These are phyloP conservation scores for Drosophila ficusphila DNA, from an alignment of 1,140 invertebrate species.

Conservation along the genomic window DNA sequence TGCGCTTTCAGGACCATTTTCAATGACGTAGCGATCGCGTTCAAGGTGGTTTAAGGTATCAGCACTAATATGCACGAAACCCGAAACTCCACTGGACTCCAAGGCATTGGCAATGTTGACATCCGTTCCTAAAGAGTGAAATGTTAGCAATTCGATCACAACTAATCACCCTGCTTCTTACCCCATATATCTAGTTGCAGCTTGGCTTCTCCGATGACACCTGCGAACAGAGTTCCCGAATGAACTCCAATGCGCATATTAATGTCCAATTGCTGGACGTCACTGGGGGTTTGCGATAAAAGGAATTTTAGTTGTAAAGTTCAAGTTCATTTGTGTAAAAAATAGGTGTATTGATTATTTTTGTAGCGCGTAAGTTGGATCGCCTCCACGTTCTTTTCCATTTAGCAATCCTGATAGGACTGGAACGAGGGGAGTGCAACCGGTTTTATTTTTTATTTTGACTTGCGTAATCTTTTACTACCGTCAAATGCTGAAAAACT, in stretches of 20 bases:
- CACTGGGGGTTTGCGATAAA: conserved; percentile 83
- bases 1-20: conserved; percentile 87
- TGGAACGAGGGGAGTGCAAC: no score
- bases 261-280: conserved; percentile 90
- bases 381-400: no score
- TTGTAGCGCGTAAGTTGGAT: no score
- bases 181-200: conserved; percentile 99
- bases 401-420: no score
- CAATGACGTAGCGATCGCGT: conserved; percentile 83
- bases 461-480: no score
- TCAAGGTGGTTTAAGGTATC: conserved; percentile 89
- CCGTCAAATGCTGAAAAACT: no score
- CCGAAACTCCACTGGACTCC: conserved; percentile 95
- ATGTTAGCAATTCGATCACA: no score
- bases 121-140: conserved; percentile 85
- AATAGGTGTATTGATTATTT: no score
- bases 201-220: conserved; percentile 94
- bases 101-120: conserved; percentile 97
- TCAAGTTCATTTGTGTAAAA: no score
- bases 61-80: conserved; percentile 93
- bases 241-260: conserved; percentile 98
- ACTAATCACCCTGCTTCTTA: no score
- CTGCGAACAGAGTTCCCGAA: conserved; percentile 94
- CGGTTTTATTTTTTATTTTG: no score
- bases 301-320: no score